Base-by-base conservation (phyloP, 2,888 invertebrate species). In the Chrysotoxum bicinctum region DNA sequence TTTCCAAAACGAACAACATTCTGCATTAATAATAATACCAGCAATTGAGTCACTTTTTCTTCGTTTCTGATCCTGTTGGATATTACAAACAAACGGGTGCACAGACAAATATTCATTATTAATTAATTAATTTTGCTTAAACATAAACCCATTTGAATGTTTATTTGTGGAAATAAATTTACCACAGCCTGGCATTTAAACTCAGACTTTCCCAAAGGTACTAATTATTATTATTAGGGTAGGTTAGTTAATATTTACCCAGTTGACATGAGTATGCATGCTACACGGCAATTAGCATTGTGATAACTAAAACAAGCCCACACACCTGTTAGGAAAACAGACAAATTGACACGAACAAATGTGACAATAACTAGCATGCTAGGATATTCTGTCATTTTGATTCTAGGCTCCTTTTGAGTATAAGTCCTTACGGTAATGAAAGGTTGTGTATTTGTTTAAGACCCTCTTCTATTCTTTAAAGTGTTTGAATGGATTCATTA, bases 201-300 rank as follows among this genome's bases (percentile, higher is more conserved):
- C 19, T n/a, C 9, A 2, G 16, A 16, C 45, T 7, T 26, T 14
- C 16, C 30, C 19, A 30, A 14, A 14, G 12, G 23, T 16, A 14
- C 32, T 52, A 26, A 37, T 23, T 70, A 52, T 23, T 70, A 52
- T 9, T 35, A 50, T 35, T 50, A 40, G 30, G 35, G 12, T 37
- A 54, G 40, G 58, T 43, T 19, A 66, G 48, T 35, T 50, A 32
- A 45, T 64, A 56, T 56, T 30, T 23, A 66, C 40, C 16, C 35
- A 30, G 35, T 74, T 40, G 64, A 76, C 76, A 35, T 72, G 30
- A 26, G 16, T 32, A 50, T 79, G 75, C 79, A 79, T 75, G 84
- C 3, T 48, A 45, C 19, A 45, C 10, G 66, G 54, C 32, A 75
- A 79, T 84, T 62, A 84, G 37, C 32, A 64, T 50, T 35, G n/a